These are phyloP conservation scores for Pachyramphus minor DNA, from an alignment of 2,113 vertebrate genomes.

Conservation along the genomic window DNA sequence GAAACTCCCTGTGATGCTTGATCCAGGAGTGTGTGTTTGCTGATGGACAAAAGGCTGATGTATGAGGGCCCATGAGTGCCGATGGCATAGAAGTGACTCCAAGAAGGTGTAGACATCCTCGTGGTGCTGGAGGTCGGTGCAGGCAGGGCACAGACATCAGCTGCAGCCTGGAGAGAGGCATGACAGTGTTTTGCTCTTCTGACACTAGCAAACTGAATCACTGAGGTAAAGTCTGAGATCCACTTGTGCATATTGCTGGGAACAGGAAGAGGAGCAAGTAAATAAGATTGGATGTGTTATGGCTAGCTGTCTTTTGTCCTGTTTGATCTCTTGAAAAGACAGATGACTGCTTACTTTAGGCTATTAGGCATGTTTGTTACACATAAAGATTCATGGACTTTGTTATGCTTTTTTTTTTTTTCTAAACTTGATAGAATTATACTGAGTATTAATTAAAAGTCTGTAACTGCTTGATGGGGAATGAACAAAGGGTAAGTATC, in stretches of 20 bases:
- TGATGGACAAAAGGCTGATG: fast-evolving
- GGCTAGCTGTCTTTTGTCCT: not conserved
- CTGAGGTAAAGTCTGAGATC: not conserved
- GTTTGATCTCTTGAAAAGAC: constrained; percentile 10
- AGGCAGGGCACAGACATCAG: not conserved
- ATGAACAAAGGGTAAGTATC: not conserved
- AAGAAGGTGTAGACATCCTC: fast-evolving
- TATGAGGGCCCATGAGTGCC: not conserved
- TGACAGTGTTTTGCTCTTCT: not conserved
- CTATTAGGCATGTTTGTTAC: not conserved
- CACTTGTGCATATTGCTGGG: not conserved
- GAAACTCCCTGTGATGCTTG: not conserved
- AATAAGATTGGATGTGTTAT: constrained; percentile 19
- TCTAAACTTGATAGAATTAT: not conserved
- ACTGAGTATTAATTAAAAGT: not conserved
- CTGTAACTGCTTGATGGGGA: not conserved
- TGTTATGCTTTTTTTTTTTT: not conserved
- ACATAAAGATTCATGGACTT: not conserved
- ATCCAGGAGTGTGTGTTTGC: not conserved
- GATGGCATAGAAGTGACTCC: not conserved
- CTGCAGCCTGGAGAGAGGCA: not conserved
- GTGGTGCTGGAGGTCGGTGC: fast-evolving
- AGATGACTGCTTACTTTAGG: not conserved
- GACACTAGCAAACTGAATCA: not conserved
- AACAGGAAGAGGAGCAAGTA: constrained; percentile 21